phyloP scores from a whole-genome alignment of 2,113 vertebrate genomes.

The Sialia sialis region DNA sequence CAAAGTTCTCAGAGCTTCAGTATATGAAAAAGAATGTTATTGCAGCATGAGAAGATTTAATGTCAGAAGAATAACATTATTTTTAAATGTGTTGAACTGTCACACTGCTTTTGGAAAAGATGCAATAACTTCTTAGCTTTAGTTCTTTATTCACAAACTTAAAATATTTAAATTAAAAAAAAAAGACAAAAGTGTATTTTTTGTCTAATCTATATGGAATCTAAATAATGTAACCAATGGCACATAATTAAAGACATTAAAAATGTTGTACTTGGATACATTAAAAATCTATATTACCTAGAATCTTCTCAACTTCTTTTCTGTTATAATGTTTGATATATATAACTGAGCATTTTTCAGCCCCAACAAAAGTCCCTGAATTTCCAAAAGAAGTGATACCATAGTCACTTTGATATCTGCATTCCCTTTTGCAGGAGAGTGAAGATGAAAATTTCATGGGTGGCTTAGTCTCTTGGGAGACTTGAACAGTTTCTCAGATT shows the following conservation, averaged over 20 bases:
- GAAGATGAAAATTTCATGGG: not conserved
- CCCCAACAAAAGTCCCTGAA: not conserved
- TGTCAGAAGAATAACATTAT: not conserved
- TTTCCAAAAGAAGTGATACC: not conserved
- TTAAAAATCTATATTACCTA: not conserved
- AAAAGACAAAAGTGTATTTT: accelerated
- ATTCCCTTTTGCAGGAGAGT: not conserved
- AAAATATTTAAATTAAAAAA: not conserved
- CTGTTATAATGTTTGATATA: not conserved
- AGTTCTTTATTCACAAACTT: not conserved
- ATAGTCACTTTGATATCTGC: not conserved
- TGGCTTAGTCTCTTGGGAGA: not conserved
- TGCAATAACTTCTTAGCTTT: not conserved
- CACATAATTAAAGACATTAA: not conserved
- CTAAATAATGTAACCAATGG: not conserved
- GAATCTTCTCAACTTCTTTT: not conserved
- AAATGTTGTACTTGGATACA: not conserved
- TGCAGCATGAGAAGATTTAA: not conserved
- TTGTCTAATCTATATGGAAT: not conserved
- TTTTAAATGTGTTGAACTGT: not conserved
- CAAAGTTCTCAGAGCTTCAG: not conserved
- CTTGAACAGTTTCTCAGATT: not conserved
- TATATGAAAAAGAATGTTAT: not conserved
- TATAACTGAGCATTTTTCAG: not conserved
- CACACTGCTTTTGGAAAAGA: not conserved